Evolutionary conservation across 1,140 invertebrate genomes (phyloP).

Genomic region (Cherax destructor): DNA sequence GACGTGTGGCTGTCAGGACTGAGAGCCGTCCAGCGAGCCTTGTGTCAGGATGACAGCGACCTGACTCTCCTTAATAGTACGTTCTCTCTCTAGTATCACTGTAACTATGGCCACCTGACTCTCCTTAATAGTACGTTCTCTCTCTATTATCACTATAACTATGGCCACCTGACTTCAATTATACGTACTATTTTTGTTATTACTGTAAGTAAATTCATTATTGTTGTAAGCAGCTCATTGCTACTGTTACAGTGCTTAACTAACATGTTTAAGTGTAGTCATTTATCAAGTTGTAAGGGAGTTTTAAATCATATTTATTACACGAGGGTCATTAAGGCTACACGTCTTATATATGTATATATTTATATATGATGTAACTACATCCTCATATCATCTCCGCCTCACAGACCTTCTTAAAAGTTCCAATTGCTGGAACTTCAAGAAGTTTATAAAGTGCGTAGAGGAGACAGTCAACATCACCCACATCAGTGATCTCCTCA

Average conservation of each 20-base stretch:
- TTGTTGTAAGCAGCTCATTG: no score
- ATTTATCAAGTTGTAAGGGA: no score
- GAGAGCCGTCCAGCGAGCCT: neutral
- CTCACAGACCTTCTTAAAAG: slow-evolving; percentile 20
- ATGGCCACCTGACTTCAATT: neutral
- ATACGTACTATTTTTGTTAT: neutral
- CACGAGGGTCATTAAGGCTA: no score
- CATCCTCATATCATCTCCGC: no score
- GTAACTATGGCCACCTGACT: neutral
- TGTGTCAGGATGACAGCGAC: neutral
- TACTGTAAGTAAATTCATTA: no score
- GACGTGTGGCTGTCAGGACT: slow-evolving; percentile 23
- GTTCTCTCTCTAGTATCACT: neutral
- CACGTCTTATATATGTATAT: no score
- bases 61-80: neutral
- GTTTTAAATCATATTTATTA: no score
- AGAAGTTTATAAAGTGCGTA: slow-evolving; percentile 64
- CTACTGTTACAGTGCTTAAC: no score
- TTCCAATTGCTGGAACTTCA: slow-evolving; percentile 70
- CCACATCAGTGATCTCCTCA: slow-evolving; percentile 70
- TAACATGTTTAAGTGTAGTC: no score
- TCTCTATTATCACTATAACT: no score
- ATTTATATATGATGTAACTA: no score
- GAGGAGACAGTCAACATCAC: slow-evolving; percentile 61
- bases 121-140: neutral